A percentile compares a stretch with the other conserved stretches of the same genome.
phyloP scores from a whole-genome alignment of 2,888 invertebrate genomes.

The Reticulitermes lucifugus region DNA sequence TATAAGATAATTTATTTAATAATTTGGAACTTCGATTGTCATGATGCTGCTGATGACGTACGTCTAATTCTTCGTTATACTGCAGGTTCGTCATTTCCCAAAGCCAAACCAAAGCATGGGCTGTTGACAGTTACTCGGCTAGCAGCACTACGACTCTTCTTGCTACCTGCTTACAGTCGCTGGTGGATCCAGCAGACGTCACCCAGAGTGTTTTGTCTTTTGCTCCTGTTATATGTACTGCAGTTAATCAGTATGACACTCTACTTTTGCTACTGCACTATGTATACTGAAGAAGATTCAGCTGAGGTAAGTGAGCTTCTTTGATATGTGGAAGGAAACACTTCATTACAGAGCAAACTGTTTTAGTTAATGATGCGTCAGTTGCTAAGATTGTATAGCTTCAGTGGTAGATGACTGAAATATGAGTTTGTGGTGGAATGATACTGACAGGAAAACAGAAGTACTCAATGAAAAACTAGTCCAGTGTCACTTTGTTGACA shows the following conservation, averaged over 20 bases:
- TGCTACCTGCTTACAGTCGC: conserved; percentile 85
- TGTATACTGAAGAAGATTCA: conserved; percentile 53
- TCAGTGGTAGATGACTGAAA: too few species aligned
- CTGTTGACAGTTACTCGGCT: conserved; percentile 86
- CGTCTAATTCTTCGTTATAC: too few species aligned
- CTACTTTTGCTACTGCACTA: conserved; percentile 63
- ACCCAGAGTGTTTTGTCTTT: conserved; percentile 76
- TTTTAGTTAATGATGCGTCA: too few species aligned
- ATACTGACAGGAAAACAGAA: too few species aligned
- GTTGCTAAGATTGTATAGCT: too few species aligned
- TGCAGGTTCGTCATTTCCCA: conserved; percentile 93
- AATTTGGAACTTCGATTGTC: too few species aligned
- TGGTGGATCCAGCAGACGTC: conserved; percentile 96
- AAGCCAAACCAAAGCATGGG: conserved; percentile 94
- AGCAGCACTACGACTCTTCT: conserved; percentile 83
- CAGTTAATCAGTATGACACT: conserved; percentile 75
- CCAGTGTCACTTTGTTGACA: too few species aligned
- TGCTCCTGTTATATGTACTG: conserved; percentile 81
- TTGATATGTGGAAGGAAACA: background rate
- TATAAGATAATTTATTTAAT: too few species aligned
- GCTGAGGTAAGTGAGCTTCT: conserved; percentile 65
- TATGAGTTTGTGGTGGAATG: too few species aligned
- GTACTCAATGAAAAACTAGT: too few species aligned
- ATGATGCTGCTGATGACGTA: too few species aligned
- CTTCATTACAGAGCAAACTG: background rate